Evolutionary conservation across 2,113 vertebrate species (phyloP), one percentile per base, ranked within the genome.

Genomic region (Potamarius usumacintae): DNA sequence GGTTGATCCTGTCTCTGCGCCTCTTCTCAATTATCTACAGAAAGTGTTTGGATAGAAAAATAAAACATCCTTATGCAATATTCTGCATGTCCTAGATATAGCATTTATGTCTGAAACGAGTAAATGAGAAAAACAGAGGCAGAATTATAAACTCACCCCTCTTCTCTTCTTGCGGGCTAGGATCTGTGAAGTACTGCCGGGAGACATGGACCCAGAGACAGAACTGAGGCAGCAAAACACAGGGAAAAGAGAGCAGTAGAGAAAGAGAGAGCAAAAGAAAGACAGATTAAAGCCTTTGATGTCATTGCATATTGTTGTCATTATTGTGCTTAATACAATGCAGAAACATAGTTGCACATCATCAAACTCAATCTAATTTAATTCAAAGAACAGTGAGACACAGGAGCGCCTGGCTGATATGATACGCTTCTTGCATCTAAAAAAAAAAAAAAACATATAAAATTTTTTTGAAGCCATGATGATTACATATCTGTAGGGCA

Each of bases 161-260:
- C 98, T 94, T 91, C 97, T 95, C 92, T 98, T 98, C 95, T 99
- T 99, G 89, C 98, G 96, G 89, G 98, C 98, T 93, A 98, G 95
- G 89, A 97, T 96, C 95, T 98, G 97, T 0, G 97, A 98, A 65
- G 96, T 96, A 0, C 96, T 97, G 83, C 96, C 95, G 84, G 96
- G 97, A 92, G 96, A 97, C 94, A 97, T 95, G 84, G 97, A 97
- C 89, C 97, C 96, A 84, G 96, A 96, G 92, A 97, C 97, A 30
- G 96, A 96, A 92, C 97, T 98, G 93, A 53, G 85, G 84, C 84
- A 83, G 76, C 85, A 87, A 89, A 6, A 83, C 11, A 74, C 48
- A 34, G 65, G 87, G 52, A 76, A 87, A 71, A 84, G 78, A 84
- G 20, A 5, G 17, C 50, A 30, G 77, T 52, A 48, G 63, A 82